Base-by-base conservation (phyloP, 2,797 vertebrate species). In the Melanotaenia nigrans region DNA sequence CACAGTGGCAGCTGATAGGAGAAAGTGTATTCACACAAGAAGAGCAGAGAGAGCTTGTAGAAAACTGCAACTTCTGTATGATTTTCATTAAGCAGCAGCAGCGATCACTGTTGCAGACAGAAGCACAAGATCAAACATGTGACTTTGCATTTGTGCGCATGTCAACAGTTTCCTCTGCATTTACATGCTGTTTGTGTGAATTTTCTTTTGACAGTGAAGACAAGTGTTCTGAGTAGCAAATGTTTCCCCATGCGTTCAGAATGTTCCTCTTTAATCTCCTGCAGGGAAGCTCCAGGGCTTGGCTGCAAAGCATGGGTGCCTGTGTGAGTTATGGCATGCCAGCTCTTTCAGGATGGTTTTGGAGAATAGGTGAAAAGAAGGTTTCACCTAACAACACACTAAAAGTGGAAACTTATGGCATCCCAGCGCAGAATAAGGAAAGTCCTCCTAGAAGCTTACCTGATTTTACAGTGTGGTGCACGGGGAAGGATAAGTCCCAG, bases 271-370 rank as follows among this genome's bases (percentile, higher is more conserved):
- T 90, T 88, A 92, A 92, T 91, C 87, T 91, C 85, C 86, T 87
- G 77, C 36, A 35, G 85, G 85, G 83, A 89, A 78, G 86, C 90
- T 91, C 78, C 76, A 71, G 89, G 86, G 87, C 78, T 87, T 59
- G 75, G 80, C 86, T 87, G 90, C 68, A 87, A 88, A 90, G 90
- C 84, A 84, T 84, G 86, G 88, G 66, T 91, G 91, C 78, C 85
- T 88, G 79, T 70, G 83, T 93, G 91, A 94, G 89, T 91, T 90
- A 93, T 89, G 77, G 82, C 81, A 70, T 82, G 80, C 82, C 61
- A 83, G 79, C 73, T 65, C 64, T 72, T 81, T 42, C 73, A 68
- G 67, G 73, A 79, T 78, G 55, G 60, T 74, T 78, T 82, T 69
- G 67, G 55, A 75, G 66, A 85, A 79, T 38, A 58, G 79, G 62